These are phyloP conservation scores for Sphenopsis melanotis DNA, from an alignment of 2,797 vertebrate genomes.

Conservation along the genomic window DNA sequence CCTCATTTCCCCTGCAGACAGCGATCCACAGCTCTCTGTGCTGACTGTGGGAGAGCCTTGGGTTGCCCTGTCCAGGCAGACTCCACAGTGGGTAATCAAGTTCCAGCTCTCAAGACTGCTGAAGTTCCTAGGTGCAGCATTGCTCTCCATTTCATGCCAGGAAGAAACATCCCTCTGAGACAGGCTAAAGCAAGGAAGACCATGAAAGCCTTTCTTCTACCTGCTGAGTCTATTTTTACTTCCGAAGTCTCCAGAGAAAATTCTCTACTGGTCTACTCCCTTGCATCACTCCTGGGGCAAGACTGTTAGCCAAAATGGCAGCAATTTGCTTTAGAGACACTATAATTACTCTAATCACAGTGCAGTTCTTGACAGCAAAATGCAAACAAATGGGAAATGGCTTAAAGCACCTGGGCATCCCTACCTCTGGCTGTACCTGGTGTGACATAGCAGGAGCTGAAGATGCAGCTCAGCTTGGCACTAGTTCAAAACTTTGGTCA, in stretches of 20 bases:
- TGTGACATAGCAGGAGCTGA: fast-evolving
- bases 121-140: background rate
- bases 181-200: background rate
- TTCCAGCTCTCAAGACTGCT: background rate
- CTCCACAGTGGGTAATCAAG: fast-evolving
- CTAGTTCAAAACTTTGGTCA: background rate
- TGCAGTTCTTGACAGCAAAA: background rate
- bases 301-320: background rate
- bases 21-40: background rate
- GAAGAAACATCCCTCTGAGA: background rate
- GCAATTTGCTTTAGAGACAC: background rate
- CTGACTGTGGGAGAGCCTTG: fast-evolving
- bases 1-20: background rate
- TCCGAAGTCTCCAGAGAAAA: background rate
- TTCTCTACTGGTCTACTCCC: background rate
- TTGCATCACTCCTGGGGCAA: background rate
- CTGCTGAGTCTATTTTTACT: background rate
- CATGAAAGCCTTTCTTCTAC: background rate
- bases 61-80: background rate
- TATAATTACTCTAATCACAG: background rate
- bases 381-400: background rate
- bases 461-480: fast-evolving
- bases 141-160: background rate
- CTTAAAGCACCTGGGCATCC: background rate
- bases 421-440: background rate